Conservation (phyloP, 92 coral and sea anemone genomes). For the Chrysogorgia sp. region DNA sequence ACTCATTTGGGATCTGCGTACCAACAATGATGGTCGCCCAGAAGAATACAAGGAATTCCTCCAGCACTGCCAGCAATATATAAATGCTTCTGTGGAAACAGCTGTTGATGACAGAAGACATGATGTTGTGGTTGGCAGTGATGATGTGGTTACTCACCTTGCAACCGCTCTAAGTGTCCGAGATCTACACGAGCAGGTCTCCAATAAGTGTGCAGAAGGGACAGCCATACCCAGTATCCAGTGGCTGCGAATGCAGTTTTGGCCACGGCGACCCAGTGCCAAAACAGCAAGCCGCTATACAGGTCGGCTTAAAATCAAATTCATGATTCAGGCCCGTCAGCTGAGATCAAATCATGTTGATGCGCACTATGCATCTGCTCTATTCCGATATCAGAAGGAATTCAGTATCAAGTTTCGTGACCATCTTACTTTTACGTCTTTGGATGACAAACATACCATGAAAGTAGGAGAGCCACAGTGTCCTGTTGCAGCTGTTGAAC, state of each 20-base stretch:
- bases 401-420: constrained; percentile 29
- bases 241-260: constrained; percentile 54
- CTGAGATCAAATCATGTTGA: constrained; percentile 40
- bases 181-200: constrained; percentile 39
- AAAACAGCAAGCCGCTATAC: constrained; percentile 44
- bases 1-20: constrained; percentile 44
- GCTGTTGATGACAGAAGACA: constrained; percentile 36
- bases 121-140: constrained; percentile 3
- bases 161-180: constrained; percentile 44
- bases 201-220: constrained; percentile 41
- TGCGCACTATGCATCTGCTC: constrained; percentile 47
- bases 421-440: constrained; percentile 17
- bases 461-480: constrained; percentile 48
- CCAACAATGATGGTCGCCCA: constrained; percentile 39
- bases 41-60: constrained; percentile 31
- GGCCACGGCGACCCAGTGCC: constrained; percentile 43
- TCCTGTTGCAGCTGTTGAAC: constrained; percentile 58
- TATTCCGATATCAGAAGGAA: constrained; percentile 38
- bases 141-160: constrained; percentile 44
- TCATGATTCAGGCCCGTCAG: constrained; percentile 52
- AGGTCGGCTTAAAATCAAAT: constrained; percentile 34
- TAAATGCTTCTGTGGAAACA: constrained; percentile 25
- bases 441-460: constrained; percentile 54
- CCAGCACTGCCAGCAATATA: constrained; percentile 32
- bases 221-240: constrained; percentile 48